Percentiles rank a stretch among this genome's conserved stretches.
phyloP scores from a whole-genome alignment of 1,140 invertebrate genomes.

The Anoplophora glabripennis region DNA sequence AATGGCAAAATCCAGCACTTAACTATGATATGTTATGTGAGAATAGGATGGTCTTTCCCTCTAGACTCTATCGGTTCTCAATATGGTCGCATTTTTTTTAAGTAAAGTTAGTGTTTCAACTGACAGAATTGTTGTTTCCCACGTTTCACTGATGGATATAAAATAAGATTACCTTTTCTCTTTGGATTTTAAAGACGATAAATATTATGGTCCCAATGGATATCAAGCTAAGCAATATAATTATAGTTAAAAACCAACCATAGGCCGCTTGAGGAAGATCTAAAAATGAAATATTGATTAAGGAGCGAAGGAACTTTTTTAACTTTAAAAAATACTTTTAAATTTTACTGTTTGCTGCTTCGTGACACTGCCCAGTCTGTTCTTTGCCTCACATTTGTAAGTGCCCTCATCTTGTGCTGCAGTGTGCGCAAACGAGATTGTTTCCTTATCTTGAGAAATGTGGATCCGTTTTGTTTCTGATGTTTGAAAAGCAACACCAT shows the following conservation, averaged over 20 bases:
- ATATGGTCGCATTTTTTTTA: no score
- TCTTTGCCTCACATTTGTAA: constrained; percentile 48
- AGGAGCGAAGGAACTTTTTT: neutral
- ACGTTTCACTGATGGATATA: constrained; percentile 19
- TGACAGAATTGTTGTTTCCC: no score
- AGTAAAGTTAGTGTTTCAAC: no score
- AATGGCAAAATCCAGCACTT: no score
- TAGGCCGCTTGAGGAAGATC: neutral
- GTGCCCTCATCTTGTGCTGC: constrained; percentile 48
- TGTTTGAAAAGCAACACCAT: constrained; percentile 22
- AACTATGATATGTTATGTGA: no score
- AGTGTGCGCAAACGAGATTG: constrained; percentile 42
- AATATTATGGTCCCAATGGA: constrained; percentile 48
- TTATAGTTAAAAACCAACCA: neutral
- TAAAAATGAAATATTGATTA: neutral
- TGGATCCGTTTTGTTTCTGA: constrained; percentile 42
- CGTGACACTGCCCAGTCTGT: constrained; percentile 43
- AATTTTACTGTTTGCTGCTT: constrained; percentile 42
- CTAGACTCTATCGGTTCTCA: no score
- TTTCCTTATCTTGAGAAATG: constrained; percentile 48
- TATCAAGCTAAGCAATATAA: neutral
- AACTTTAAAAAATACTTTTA: constrained; percentile 35
- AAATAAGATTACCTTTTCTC: constrained; percentile 54
- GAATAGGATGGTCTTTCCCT: constrained; percentile 18
- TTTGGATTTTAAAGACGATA: constrained; percentile 55